These are phyloP conservation scores for Oscheius sp. DNA, from an alignment of 1,140 invertebrate genomes.

Conservation along the genomic window DNA sequence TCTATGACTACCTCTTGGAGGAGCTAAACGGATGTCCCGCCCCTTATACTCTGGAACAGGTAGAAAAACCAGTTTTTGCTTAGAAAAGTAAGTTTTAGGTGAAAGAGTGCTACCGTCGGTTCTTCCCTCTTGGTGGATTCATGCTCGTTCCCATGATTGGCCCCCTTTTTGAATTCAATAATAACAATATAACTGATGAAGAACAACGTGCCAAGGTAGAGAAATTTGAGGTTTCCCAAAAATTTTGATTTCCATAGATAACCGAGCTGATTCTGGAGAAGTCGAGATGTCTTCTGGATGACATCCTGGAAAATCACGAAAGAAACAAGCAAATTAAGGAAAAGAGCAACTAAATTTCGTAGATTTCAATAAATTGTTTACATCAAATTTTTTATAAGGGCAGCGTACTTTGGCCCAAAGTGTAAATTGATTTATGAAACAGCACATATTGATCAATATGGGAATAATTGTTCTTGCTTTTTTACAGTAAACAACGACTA, in stretches of 20 bases:
- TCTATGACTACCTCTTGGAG: slow-evolving; percentile 20
- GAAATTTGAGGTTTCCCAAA: no score
- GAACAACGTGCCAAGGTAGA: no score
- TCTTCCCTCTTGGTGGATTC: not conserved
- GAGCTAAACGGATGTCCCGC: not conserved
- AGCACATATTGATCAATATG: no score
- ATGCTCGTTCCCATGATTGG: slow-evolving; percentile 15
- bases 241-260: not conserved
- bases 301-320: not conserved
- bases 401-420: no score
- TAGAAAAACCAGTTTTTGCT: no score
- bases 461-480: no score
- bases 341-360: not conserved
- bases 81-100: no score
- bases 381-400: no score
- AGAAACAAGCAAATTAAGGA: not conserved
- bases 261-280: not conserved
- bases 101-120: slow-evolving; percentile 18
- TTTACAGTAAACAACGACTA: no score
- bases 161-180: slow-evolving; percentile 7
- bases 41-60: slow-evolving; percentile 30
- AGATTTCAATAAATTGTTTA: not conserved
- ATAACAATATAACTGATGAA: not conserved
- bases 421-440: no score
- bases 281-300: not conserved